Evolutionary conservation across 2,113 vertebrate species (phyloP).

Genomic region (Nothoprocta pentlandii): DNA sequence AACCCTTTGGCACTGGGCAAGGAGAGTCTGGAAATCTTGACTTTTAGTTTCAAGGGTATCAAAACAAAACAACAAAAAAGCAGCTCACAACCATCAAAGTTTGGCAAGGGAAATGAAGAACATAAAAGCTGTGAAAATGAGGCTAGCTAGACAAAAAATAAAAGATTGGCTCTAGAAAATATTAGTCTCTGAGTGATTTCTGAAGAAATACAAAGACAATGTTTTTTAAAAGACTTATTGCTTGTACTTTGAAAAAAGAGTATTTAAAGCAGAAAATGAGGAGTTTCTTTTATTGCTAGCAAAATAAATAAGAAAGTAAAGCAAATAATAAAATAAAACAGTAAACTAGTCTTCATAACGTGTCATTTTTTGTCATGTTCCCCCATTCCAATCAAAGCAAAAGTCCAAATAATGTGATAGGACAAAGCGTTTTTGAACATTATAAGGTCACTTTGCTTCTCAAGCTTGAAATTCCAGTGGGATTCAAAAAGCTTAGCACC

Average conservation of each 20-base stretch:
- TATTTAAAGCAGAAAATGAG: not conserved
- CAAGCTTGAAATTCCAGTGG: not conserved
- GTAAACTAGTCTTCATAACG: not conserved
- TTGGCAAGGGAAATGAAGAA: slow-evolving; percentile 51
- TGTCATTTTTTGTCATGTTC: not conserved
- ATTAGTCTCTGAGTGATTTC: not conserved
- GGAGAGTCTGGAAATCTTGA: slow-evolving; percentile 64
- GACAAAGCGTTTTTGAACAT: not conserved
- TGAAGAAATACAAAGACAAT: not conserved
- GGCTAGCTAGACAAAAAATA: slow-evolving; percentile 20
- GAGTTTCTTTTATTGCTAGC: not conserved
- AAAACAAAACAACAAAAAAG: slow-evolving; percentile 28
- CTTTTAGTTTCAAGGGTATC: slow-evolving; percentile 44
- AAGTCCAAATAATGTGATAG: not conserved
- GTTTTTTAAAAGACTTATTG: accelerated
- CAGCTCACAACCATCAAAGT: slow-evolving; percentile 3
- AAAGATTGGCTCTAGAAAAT: slow-evolving; percentile 20
- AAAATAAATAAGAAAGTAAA: not conserved
- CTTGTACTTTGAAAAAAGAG: not conserved
- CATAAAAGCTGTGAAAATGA: slow-evolving; percentile 67
- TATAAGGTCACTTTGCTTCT: not conserved
- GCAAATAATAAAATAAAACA: not conserved
- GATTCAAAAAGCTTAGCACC: not conserved
- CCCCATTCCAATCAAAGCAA: not conserved
- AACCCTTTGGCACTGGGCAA: slow-evolving; percentile 58